Percentiles rank a stretch among this genome's conserved stretches.
Evolutionary conservation across 92 coral and sea anemone species (phyloP).

Genomic region (Umimayanthus chanpuru): DNA sequence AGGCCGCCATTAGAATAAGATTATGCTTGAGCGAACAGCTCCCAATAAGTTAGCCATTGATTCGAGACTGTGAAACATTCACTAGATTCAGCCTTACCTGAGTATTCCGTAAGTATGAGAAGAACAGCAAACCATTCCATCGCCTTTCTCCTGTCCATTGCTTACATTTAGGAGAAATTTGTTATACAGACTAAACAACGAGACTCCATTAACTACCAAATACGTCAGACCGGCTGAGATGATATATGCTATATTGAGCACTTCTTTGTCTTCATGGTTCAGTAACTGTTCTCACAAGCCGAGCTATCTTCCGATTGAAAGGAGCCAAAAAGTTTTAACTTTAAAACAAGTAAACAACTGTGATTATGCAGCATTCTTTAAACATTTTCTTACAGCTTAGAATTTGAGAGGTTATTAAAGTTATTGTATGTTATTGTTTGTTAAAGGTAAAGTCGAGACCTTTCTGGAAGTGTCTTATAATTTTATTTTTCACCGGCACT

Average conservation of each 20-base stretch:
- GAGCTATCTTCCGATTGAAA: not conserved
- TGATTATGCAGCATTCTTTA: not conserved
- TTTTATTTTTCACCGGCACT: not conserved
- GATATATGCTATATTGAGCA: not conserved
- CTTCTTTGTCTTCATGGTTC: conserved; percentile 26
- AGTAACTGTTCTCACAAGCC: not conserved
- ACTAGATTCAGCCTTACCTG: not conserved
- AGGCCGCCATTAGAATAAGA: not conserved
- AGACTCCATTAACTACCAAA: not conserved
- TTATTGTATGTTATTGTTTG: not conserved
- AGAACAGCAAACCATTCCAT: not conserved
- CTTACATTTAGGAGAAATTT: not conserved
- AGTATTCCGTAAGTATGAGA: not conserved
- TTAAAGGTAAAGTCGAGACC: not conserved
- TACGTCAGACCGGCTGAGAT: not conserved
- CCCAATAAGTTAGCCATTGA: not conserved
- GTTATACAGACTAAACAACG: not conserved
- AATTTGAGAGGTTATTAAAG: no score
- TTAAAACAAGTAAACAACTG: not conserved
- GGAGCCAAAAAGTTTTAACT: not conserved
- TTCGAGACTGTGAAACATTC: not conserved
- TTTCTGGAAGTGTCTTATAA: not conserved
- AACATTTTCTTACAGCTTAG: not conserved
- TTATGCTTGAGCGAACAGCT: not conserved
- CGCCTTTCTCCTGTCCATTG: not conserved